Base-by-base conservation (phyloP, 2,113 vertebrate genomes). In the Trinectes maculatus region DNA sequence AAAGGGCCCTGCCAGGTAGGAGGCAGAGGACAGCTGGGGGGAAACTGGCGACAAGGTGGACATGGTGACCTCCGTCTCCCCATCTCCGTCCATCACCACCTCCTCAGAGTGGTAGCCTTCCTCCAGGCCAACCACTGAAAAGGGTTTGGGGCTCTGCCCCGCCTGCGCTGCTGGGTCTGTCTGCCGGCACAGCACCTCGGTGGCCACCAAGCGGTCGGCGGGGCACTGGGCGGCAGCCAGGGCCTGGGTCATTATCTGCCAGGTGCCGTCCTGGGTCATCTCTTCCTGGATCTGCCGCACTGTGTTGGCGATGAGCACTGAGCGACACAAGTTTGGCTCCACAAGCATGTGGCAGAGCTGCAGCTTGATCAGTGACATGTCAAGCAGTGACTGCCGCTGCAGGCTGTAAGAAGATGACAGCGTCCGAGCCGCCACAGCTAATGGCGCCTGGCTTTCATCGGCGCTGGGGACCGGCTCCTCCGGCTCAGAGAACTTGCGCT, bases 321-420 rank as follows among this genome's bases (percentile, higher is more conserved):
- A 99, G 33, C 98, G 96, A 87, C 97, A 99, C 48, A 99, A 94
- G 88, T 95, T 96, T 37, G 98, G 96, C 74, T 99, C 97, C 21
- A 95, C 96, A 86, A 99, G 92, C 96, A 97, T 96, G 93, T 98
- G 97, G 88, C 98, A 99, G n/a, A 99, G 93, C 89, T 99, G 98
- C 71, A 99, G 95, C 88, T 99, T 99, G 82, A 98, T 96, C 71
- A 99, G 91, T 39, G 98, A 99, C 96, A 99, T 99, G 87, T 99
- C 96, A 69, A 99, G 91, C 34, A 99, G 93, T 0, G 96, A 96
- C 92, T 99, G 98, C 7, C 97, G 93, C 91, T 98, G 97, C 46
- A 98, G 92, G 65, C 93, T 95, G 71, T 96, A 96, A 1, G 90
- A 81, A 3, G 89, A 89, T 29, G 89, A 61, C 67, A 90, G 83